Conservation (phyloP, 2,113 vertebrate genomes). For the Megaptera novaeangliae region DNA sequence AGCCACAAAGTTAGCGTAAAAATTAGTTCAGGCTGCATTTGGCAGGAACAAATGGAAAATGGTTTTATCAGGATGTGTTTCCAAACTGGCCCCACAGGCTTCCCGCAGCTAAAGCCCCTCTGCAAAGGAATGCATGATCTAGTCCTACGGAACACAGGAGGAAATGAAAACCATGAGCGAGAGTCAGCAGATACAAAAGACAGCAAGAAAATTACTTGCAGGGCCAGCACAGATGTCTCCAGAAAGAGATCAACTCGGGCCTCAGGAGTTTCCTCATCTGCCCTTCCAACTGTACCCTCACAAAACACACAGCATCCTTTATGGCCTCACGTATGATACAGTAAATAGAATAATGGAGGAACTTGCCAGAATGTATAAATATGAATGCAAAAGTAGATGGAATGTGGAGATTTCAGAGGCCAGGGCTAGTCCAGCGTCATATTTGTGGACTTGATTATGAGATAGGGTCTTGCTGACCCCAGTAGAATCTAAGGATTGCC, state of each 20-base stretch:
- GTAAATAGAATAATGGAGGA: not conserved
- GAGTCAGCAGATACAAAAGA: not conserved
- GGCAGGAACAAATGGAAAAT: not conserved
- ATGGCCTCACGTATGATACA: not conserved
- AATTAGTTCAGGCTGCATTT: not conserved
- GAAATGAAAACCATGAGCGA: not conserved
- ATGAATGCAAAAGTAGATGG: rapidly evolving
- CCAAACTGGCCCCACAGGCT: not conserved
- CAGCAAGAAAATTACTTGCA: not conserved
- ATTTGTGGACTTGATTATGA: not conserved
- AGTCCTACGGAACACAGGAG: not conserved
- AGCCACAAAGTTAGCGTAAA: not conserved
- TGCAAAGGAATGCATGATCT: not conserved
- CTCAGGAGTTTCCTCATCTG: not conserved
- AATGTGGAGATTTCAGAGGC: not conserved
- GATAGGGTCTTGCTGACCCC: not conserved
- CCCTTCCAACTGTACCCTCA: not conserved
- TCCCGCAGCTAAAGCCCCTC: not conserved
- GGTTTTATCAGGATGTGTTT: not conserved
- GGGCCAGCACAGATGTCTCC: not conserved
- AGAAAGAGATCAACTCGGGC: not conserved
- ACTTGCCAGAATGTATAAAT: too few species aligned
- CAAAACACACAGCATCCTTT: not conserved
- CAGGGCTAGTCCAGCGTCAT: not conserved
- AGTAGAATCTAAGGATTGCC: not conserved